A percentile compares a stretch with the other conserved stretches of the same genome.
Conservation (phyloP, 64 coral and sea anemone species). For the Montipora sp. region DNA sequence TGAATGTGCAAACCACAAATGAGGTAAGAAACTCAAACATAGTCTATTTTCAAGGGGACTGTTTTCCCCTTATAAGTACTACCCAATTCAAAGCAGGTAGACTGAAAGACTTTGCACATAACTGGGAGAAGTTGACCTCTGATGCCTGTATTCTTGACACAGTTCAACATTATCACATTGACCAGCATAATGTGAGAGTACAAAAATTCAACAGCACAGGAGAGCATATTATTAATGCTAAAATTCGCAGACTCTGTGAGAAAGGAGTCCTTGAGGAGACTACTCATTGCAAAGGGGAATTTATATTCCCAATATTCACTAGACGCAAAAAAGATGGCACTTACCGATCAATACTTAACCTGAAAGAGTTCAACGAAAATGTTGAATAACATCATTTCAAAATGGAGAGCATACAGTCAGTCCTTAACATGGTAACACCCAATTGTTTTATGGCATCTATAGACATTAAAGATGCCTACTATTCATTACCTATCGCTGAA, state of each 20-base stretch:
- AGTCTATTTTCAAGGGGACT: conserved; percentile 20
- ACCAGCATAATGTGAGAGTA: conserved; percentile 19
- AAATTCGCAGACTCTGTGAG: conserved; percentile 13
- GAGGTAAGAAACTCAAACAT: conserved; percentile 34
- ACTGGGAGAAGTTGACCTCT: conserved; percentile 32
- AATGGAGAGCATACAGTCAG: conserved; percentile 28
- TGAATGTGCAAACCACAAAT: background rate
- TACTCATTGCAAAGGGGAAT: conserved; percentile 29
- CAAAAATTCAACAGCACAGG: conserved; percentile 20
- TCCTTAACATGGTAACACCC: conserved; percentile 21
- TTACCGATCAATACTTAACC: conserved; percentile 24
- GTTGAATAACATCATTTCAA: conserved; percentile 53
- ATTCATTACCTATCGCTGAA: conserved; percentile 23
- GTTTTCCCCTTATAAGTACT: conserved; percentile 26
- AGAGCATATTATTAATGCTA: conserved; percentile 10
- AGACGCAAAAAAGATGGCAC: conserved; percentile 56
- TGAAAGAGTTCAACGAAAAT: conserved; percentile 39
- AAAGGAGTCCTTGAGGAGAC: conserved; percentile 17
- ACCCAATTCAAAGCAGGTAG: conserved; percentile 47
- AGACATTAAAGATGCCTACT: conserved; percentile 32
- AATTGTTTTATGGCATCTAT: conserved; percentile 44
- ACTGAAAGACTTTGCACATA: conserved; percentile 40
- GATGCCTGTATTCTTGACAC: conserved; percentile 29
- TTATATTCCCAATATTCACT: conserved; percentile 35
- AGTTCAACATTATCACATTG: conserved; percentile 15